Percentiles rank a stretch among this genome's conserved stretches.
phyloP scores from a whole-genome alignment of 2,797 vertebrate species.

The Phrynocephalus forsythii region DNA sequence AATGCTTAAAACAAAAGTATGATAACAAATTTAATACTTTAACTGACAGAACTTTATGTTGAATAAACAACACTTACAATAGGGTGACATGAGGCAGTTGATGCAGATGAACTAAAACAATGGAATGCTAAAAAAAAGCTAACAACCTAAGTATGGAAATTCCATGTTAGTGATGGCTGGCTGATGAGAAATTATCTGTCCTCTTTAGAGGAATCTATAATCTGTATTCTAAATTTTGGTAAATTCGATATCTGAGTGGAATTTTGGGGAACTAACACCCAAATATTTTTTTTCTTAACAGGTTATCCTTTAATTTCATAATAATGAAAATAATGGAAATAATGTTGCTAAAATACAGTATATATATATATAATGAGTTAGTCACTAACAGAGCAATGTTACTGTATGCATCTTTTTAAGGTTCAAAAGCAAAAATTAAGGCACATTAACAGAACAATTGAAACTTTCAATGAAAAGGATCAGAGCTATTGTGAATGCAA shows the following conservation, averaged over 20 bases:
- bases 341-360: conserved; percentile 37
- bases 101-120: conserved; percentile 76
- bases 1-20: conserved; percentile 84
- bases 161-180: conserved; percentile 79
- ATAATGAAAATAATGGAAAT: conserved; percentile 61
- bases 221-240: conserved; percentile 68
- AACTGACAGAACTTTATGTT: conserved; percentile 74
- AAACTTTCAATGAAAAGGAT: not conserved
- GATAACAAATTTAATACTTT: conserved; percentile 77
- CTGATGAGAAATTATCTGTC: conserved; percentile 71
- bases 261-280: conserved; percentile 51
- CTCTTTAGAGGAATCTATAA: conserved; percentile 57
- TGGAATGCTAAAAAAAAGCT: conserved; percentile 75
- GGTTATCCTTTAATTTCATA: conserved; percentile 47
- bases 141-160: conserved; percentile 74
- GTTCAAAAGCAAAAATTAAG: conserved; percentile 24
- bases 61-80: conserved; percentile 77
- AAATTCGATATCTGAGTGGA: conserved; percentile 68
- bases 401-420: conserved; percentile 51
- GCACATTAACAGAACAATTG: not conserved
- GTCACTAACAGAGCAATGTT: conserved; percentile 48
- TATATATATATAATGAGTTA: conserved; percentile 9
- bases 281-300: conserved; percentile 35
- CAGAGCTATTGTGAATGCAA: conserved; percentile 1
- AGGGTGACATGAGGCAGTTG: conserved; percentile 71